A percentile compares a stretch with the other conserved stretches of the same genome.
These are phyloP conservation scores for Rattus norvegicus DNA, from an alignment of 2,113 vertebrate genomes.

Conservation along the genomic window DNA sequence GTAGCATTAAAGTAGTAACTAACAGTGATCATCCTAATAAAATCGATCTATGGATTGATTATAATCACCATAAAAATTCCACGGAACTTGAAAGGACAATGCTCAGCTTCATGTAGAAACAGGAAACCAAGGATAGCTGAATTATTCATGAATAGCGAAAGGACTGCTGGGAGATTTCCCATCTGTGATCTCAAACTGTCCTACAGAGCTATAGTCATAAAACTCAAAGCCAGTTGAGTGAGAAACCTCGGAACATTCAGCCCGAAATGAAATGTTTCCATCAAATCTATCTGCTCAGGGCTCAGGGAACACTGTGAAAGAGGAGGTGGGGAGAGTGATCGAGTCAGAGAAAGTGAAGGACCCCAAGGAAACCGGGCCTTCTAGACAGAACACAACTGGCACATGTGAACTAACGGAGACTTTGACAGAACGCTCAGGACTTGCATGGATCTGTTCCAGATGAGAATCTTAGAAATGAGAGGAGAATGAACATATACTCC, in stretches of 20 bases:
- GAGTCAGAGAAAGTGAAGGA: not conserved
- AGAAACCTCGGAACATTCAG: not conserved
- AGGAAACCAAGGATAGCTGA: not conserved
- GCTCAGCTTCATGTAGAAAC: not conserved
- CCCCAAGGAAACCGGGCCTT: not conserved
- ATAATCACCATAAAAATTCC: not conserved
- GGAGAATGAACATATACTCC: not conserved
- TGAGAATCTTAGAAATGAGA: not conserved
- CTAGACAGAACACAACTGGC: not conserved
- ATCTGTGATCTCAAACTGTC: not conserved
- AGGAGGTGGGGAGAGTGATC: not conserved
- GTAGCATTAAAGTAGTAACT: not conserved
- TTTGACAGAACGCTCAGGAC: not conserved
- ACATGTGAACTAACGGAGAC: not conserved
- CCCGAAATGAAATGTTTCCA: not conserved
- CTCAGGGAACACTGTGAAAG: no score
- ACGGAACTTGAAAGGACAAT: not conserved
- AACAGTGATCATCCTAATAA: not conserved
- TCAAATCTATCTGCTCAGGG: not conserved
- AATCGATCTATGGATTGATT: not conserved
- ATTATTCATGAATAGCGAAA: not conserved
- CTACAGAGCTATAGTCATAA: not conserved
- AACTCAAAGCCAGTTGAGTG: not conserved
- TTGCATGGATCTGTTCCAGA: not conserved
- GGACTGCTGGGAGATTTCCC: not conserved